phyloP scores from a whole-genome alignment of 2,888 invertebrate species.

The Caenorhabditis panamensis region DNA sequence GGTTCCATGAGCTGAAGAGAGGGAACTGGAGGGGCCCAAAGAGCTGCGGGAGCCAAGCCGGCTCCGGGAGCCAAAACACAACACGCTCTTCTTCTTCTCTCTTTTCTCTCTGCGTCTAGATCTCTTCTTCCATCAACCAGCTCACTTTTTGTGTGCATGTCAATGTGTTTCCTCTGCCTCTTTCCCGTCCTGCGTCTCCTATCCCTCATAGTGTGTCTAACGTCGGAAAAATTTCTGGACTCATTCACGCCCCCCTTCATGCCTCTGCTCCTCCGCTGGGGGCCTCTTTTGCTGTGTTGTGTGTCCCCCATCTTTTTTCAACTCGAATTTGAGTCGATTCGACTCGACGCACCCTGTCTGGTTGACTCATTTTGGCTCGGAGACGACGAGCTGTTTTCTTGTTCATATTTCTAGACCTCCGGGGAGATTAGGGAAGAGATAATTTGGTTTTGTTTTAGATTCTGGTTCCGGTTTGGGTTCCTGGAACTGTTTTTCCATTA shows the following conservation, averaged over 20 bases:
- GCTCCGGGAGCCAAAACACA: constrained; percentile 35
- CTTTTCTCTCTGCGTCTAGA: constrained; percentile 22
- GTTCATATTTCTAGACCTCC: too few relatives aligned
- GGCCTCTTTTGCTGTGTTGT: background rate
- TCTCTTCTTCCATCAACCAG: constrained; percentile 14
- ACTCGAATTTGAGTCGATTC: background rate
- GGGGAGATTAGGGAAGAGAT: too few relatives aligned
- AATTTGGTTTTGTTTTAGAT: too few relatives aligned
- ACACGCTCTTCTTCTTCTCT: constrained; percentile 20
- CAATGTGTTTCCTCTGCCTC: constrained; percentile 7
- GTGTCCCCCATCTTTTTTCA: too few relatives aligned
- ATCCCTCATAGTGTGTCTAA: constrained; percentile 4
- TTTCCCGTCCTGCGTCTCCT: constrained; percentile 5
- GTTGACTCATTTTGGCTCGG: too few relatives aligned
- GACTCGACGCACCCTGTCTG: too few relatives aligned
- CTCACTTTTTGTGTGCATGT: constrained; percentile 55
- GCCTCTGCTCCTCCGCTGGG: background rate
- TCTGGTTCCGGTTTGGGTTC: too few relatives aligned
- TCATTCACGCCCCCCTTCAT: background rate
- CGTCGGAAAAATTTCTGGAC: constrained; percentile 46
- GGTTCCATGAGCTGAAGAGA: too few relatives aligned
- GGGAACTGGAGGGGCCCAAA: too few relatives aligned
- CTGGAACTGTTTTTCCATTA: too few relatives aligned
- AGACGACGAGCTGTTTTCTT: too few relatives aligned
- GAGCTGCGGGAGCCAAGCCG: background rate